Conservation (phyloP, 1,140 invertebrate species). For the Agrypnia vestita region DNA sequence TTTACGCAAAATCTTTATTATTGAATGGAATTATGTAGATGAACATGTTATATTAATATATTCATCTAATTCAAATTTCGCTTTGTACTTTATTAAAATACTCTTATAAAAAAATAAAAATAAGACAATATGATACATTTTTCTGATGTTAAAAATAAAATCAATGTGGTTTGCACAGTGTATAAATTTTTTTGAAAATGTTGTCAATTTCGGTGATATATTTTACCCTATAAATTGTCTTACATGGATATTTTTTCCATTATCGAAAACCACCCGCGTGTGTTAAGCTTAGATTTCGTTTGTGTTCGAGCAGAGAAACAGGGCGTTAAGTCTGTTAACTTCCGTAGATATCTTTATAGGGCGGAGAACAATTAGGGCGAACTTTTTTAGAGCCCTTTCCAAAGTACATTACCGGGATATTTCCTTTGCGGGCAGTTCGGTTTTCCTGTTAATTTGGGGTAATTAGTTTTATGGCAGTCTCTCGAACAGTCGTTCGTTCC, state of each 20-base stretch:
- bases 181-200: no score
- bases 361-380: neutral
- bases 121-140: no score
- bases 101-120: no score
- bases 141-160: no score
- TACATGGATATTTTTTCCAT: neutral
- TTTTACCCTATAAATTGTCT: no score
- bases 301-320: neutral
- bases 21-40: no score
- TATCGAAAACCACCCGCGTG: neutral
- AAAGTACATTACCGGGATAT: neutral
- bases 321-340: neutral
- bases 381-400: neutral
- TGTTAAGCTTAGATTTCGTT: neutral
- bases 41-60: no score
- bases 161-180: no score
- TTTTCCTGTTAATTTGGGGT: neutral
- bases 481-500: constrained; percentile 1
- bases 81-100: no score
- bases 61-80: no score
- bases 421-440: neutral
- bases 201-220: no score
- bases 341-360: neutral
- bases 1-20: no score
- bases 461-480: constrained; percentile 21